A percentile compares a stretch with the other conserved stretches of the same genome.
Conservation (phyloP, 2,113 vertebrate species). For the Sciurus niger region DNA sequence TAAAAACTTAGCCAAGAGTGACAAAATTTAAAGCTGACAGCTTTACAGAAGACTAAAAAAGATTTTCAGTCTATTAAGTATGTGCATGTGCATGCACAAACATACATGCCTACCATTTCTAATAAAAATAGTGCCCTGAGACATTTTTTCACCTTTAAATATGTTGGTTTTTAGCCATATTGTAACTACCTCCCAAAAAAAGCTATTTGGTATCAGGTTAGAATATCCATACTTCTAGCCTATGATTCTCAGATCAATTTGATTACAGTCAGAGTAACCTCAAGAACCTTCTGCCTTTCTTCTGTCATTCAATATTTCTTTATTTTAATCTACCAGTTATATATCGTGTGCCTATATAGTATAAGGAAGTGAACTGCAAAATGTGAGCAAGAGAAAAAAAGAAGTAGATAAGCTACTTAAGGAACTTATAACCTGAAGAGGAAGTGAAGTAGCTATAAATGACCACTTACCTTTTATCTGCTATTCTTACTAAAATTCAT, state of each 20-base stretch:
- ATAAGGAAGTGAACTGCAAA: not conserved
- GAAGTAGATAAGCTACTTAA: not conserved
- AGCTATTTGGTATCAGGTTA: not conserved
- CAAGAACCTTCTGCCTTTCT: not conserved
- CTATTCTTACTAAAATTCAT: not conserved
- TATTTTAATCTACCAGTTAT: not conserved
- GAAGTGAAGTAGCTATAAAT: not conserved
- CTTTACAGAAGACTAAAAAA: constrained; percentile 40
- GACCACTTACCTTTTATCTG: not conserved
- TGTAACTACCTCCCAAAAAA: not conserved
- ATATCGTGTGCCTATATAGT: not conserved
- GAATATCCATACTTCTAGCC: not conserved
- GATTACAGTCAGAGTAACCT: not conserved
- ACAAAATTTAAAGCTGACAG: constrained; percentile 50
- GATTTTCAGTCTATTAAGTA: constrained; percentile 15
- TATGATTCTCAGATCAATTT: constrained; percentile 33
- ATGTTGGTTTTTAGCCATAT: not conserved
- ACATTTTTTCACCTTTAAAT: not conserved
- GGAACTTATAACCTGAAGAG: not conserved
- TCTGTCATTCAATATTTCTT: not conserved
- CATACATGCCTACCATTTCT: not conserved
- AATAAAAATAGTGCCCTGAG: constrained; percentile 2
- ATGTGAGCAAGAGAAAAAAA: not conserved
- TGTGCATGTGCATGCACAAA: not conserved
- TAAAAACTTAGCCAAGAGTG: constrained; percentile 51